Evolutionary conservation across 92 coral and sea anemone species (phyloP), one percentile per base, ranked within the genome.

Genomic region (Parazoanthus atlanticus): DNA sequence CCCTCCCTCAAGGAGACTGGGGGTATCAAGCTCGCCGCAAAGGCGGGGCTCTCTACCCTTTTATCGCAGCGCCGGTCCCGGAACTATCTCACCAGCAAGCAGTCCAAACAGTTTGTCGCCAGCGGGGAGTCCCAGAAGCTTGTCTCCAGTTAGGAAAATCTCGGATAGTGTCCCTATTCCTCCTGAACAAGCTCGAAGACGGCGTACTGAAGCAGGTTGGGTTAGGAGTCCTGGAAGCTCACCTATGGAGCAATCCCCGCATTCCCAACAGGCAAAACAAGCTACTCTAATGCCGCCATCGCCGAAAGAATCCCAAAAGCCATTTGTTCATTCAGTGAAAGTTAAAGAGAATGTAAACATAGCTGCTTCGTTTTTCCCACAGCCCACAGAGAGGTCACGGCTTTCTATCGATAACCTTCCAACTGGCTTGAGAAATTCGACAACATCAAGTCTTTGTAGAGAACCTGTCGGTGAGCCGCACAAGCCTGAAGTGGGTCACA

Each of bases 91-190:
- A 40, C 86, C 72, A 26, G 54, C 49, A 5, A 30, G 33, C 26
- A 81, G 66, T 11, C 54, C 85, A 34, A 77, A 69, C 52, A 71
- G 32, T 38, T 66, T 38, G 77, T 64, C 47, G 1, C 72, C 84
- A 0, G 43, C 71, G 7, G 81, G 88, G 21, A 73, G 82, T 26
- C 80, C 86, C 8, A 31, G 56, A 61, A 2, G 32, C 67, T 58
- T 52, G 30, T 70, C 84, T 33, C 67, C 81, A 41, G 38, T 70
- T 25, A 43, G 78, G 12, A 72, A 71, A 21, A 61, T 84, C 17
- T 84, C 87, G 16, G 87, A 84, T 33, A 84, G 46, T 30, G 12
- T 84, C 29, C 17, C 40, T 67, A 71, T 84, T 84, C 87, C 64
- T 15, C 31, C 34, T 0, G 74, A 30, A 29, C 52, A 66, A 33